A percentile compares a stretch with the other conserved stretches of the same genome.
These are phyloP conservation scores for Platerodrilus igneus DNA, from an alignment of 2,888 invertebrate genomes.

Conservation along the genomic window DNA sequence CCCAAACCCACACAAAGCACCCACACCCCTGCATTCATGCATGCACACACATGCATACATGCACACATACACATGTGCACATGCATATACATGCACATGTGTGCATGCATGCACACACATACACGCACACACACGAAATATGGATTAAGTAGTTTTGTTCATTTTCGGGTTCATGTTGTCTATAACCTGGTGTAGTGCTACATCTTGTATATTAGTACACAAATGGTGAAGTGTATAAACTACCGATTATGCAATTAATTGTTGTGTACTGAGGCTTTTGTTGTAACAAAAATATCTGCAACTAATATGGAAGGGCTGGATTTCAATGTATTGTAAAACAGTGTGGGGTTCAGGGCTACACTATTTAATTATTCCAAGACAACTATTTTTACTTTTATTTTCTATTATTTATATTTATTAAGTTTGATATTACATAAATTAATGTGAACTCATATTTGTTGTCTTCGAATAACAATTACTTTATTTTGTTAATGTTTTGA, in stretches of 20 bases:
- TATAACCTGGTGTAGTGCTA: no score
- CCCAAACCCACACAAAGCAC: no score
- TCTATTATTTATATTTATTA: slow-evolving; percentile 8
- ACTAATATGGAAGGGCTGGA: slow-evolving; percentile 40
- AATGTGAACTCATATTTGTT: slow-evolving; percentile 3
- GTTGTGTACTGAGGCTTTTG: slow-evolving; percentile 37
- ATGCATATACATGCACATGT: no score
- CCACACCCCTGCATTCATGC: no score
- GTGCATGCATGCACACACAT: no score
- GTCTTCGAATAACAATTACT: slow-evolving; percentile 25
- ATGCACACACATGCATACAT: no score
- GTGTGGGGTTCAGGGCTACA: slow-evolving; percentile 17
- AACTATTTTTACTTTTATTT: slow-evolving; percentile 7
- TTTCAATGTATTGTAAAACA: slow-evolving; percentile 29
- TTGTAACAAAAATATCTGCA: slow-evolving; percentile 43
- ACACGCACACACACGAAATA: no score
- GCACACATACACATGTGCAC: no score
- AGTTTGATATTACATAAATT: slow-evolving; percentile 5
- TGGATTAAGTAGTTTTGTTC: no score
- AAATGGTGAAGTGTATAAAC: no score
- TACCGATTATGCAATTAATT: slow-evolving; percentile 31
- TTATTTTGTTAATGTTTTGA: slow-evolving; percentile 19
- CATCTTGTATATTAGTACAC: no score
- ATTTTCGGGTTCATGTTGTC: no score
- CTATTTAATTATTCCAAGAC: slow-evolving; percentile 20